Evolutionary conservation across 2,113 vertebrate genomes (phyloP), one percentile per base, ranked within the genome.

Genomic region (Anolis carolinensis): DNA sequence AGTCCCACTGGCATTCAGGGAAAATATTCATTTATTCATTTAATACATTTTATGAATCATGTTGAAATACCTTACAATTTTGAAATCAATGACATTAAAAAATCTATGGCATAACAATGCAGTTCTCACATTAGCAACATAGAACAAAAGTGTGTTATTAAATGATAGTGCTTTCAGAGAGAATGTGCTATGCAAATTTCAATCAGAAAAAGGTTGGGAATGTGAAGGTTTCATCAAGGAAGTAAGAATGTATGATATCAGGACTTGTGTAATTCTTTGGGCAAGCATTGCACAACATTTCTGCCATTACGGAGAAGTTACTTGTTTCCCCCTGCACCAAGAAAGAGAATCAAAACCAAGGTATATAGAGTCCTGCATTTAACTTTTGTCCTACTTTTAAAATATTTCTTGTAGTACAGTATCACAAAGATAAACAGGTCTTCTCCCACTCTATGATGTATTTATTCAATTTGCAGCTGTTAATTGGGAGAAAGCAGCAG

Each of bases 381-480:
- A 25, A 32, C 11, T 36, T 32, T 79, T 23, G 20, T 7, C 3
- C 4, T 67, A 27, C 34, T 63, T 67, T 44, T 32, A 81, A n/a
- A 44, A n/a, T n/a, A 32, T 21, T 2, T 52, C 20, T 82, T 71
- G 65, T 52, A 5, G 32, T 23, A 62, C 14, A 44, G 87, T 90
- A 88, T 6, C 34, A 32, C 65, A 18, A 77, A 84, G 59, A 50
- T 44, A 87, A 34, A 71, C 44, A 86, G 76, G 20, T 68, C 52
- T 63, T 14, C 59, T 62, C 32, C 36, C 10, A 25, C 67, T 82
- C 80, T 7, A 4, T 89, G 73, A 2, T 82, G 87, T 62, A 32
- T 67, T 34, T 48, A 7, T 90, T 74, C 71, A 83, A 32, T 86
- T 88, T 83, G 7, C 78, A 79, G 89, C 23, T 83, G 72, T 85